Conservation (phyloP, 2,888 invertebrate genomes). For the Iphiclides podalirius region DNA sequence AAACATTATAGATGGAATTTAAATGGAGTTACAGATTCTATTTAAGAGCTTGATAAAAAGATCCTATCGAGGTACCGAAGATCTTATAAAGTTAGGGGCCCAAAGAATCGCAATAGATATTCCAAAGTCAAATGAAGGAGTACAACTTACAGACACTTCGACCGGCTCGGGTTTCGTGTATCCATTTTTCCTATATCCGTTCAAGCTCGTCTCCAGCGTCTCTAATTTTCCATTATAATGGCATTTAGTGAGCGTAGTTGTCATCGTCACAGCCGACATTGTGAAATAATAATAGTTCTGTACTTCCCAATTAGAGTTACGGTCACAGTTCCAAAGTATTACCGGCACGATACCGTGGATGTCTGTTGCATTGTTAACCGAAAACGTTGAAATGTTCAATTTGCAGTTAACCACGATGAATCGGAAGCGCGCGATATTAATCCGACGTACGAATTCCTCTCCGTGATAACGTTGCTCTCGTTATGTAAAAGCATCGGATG, state of each 20-base stretch:
- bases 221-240: constrained; percentile 61
- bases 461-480: constrained; percentile 5
- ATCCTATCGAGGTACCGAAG: too few species aligned
- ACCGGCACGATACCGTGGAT: constrained; percentile 27
- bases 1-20: too few species aligned
- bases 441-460: not conserved
- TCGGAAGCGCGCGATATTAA: not conserved
- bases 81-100: too few species aligned
- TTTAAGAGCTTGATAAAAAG: too few species aligned
- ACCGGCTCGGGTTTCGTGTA: constrained; percentile 49
- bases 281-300: constrained; percentile 37
- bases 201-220: constrained; percentile 54
- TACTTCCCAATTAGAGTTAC: constrained; percentile 23
- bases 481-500: constrained; percentile 12
- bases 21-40: too few species aligned
- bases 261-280: constrained; percentile 68
- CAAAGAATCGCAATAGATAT: not conserved
- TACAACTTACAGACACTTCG: constrained; percentile 53
- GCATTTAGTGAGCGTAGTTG: constrained; percentile 63
- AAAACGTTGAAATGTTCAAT: constrained; percentile 2
- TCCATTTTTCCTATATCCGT: constrained; percentile 68
- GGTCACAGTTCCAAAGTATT: constrained; percentile 26
- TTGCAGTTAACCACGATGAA: not conserved
- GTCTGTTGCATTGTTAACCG: constrained; percentile 30
- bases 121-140: not conserved